These are phyloP conservation scores for Rhyzopertha dominica DNA, from an alignment of 1,140 invertebrate species.

Conservation along the genomic window DNA sequence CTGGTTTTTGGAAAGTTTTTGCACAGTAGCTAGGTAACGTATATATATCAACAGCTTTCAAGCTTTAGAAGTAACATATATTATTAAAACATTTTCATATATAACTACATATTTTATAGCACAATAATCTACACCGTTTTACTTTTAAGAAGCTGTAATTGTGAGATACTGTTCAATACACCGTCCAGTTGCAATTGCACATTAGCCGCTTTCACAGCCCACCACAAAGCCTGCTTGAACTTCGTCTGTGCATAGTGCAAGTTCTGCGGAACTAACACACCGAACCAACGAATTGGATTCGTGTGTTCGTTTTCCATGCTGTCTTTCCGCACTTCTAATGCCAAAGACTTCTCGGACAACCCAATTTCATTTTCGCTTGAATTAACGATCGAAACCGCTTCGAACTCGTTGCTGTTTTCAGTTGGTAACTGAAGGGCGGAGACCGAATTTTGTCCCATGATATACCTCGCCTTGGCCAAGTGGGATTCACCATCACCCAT, in stretches of 20 bases:
- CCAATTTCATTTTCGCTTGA: slow-evolving; percentile 43
- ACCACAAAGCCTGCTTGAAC: slow-evolving; percentile 60
- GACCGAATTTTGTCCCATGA: slow-evolving; percentile 63
- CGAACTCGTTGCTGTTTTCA: slow-evolving; percentile 54
- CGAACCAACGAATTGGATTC: slow-evolving; percentile 72
- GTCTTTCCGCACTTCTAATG: slow-evolving; percentile 40
- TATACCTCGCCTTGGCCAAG: slow-evolving; percentile 67
- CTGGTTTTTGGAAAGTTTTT: no score
- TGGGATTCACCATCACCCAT: slow-evolving; percentile 60
- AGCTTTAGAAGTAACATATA: no score
- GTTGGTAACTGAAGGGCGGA: slow-evolving; percentile 60
- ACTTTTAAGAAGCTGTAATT: no score
- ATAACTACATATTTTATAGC: no score
- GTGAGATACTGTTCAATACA: no score
- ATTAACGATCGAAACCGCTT: slow-evolving; percentile 49
- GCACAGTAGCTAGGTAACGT: no score
- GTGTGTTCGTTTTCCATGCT: slow-evolving; percentile 36
- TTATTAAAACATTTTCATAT: no score
- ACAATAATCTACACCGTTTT: no score
- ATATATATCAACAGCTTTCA: no score
- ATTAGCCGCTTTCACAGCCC: slow-evolving; percentile 58
- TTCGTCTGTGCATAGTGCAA: slow-evolving; percentile 60
- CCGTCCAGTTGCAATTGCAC: no score
- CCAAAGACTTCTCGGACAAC: slow-evolving; percentile 36
- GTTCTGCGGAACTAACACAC: slow-evolving; percentile 65